A percentile compares a stretch with the other conserved stretches of the same genome.
phyloP scores from a whole-genome alignment of 2,888 invertebrate genomes.

The Nephrocerus scutellatus region DNA sequence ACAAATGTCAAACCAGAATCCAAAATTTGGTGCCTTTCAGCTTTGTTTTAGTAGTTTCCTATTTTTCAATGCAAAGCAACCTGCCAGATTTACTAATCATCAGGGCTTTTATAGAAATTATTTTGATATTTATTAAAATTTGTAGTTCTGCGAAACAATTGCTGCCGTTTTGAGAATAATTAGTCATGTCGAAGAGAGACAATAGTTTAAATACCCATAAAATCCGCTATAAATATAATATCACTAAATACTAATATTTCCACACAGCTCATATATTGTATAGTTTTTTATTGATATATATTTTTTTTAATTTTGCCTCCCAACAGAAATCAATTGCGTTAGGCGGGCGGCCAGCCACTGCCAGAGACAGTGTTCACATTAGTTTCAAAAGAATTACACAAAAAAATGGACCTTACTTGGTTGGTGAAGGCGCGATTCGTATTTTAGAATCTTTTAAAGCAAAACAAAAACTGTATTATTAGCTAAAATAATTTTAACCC shows the following conservation, averaged over 20 bases:
- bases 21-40: too few species aligned
- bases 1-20: too few species aligned
- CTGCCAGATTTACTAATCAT: too few species aligned
- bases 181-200: too few species aligned
- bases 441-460: slow-evolving; percentile 18
- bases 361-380: slow-evolving; percentile 12
- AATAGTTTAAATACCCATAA: too few species aligned
- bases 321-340: slow-evolving; percentile 43
- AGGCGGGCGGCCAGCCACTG: slow-evolving; percentile 23
- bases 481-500: slow-evolving; percentile 22
- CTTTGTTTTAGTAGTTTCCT: too few species aligned
- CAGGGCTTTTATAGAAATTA: too few species aligned
- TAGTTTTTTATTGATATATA: slow-evolving; percentile 32
- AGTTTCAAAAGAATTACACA: slow-evolving; percentile 2
- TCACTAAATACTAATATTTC: not conserved
- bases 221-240: too few species aligned
- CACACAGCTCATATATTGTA: not conserved
- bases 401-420: slow-evolving; percentile 16
- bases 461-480: slow-evolving; percentile 20
- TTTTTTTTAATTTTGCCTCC: slow-evolving; percentile 22
- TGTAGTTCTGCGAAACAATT: too few species aligned
- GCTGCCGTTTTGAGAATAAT: too few species aligned
- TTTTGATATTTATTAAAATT: too few species aligned
- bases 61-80: too few species aligned
- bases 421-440: slow-evolving; percentile 21